A percentile compares a stretch with the other conserved stretches of the same genome.
Conservation (phyloP, 1,140 invertebrate species). For the Bradynema listronoti region DNA sequence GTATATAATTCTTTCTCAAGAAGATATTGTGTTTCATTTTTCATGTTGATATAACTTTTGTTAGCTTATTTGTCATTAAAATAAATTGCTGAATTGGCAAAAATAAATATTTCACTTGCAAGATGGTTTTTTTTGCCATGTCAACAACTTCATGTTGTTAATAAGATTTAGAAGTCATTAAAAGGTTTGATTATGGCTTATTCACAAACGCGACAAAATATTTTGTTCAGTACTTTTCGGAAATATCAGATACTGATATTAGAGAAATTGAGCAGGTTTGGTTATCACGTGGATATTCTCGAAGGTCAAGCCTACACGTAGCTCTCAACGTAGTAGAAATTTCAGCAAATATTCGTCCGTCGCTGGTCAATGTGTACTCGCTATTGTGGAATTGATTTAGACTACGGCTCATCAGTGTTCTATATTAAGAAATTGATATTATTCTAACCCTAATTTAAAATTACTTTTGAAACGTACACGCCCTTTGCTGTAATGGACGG, state of each 20-base stretch:
- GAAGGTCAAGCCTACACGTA: slow-evolving; percentile 6
- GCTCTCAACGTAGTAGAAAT: slow-evolving; percentile 1
- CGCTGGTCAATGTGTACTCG: slow-evolving; percentile 4
- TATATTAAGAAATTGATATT: too few species aligned
- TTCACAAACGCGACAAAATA: too few species aligned
- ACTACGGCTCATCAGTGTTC: background rate
- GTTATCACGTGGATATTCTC: slow-evolving; percentile 1
- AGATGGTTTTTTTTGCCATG: background rate
- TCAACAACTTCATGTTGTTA: background rate
- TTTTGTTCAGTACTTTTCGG: too few species aligned
- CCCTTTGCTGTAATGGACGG: slow-evolving; percentile 7
- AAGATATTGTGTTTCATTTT: too few species aligned
- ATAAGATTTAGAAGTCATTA: background rate
- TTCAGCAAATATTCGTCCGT: slow-evolving; percentile 1
- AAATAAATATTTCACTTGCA: too few species aligned
- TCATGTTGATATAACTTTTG: too few species aligned
- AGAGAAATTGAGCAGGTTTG: slow-evolving; percentile 5
- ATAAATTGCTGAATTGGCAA: too few species aligned
- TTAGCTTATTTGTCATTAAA: too few species aligned
- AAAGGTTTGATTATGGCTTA: too few species aligned
- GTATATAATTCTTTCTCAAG: too few species aligned
- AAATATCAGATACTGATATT: slow-evolving; percentile 2
- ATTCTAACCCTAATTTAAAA: too few species aligned
- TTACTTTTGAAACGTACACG: slow-evolving; percentile 4
- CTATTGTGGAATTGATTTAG: slow-evolving; percentile 7